These are phyloP conservation scores for Scophthalmus maximus DNA, from an alignment of 2,113 vertebrate genomes.

Conservation along the genomic window DNA sequence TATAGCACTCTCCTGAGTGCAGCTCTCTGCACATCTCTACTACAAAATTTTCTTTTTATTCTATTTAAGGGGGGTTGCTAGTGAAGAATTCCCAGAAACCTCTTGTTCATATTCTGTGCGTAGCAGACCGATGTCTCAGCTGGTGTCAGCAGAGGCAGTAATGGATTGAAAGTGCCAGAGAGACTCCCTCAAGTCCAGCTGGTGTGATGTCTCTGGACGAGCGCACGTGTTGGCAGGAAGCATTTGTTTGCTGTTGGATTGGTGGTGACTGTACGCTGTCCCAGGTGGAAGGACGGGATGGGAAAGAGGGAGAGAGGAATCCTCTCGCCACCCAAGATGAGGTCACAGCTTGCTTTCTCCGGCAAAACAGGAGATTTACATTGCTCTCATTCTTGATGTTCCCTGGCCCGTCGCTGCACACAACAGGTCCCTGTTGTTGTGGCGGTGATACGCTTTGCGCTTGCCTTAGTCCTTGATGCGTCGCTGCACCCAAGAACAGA, in stretches of 20 bases:
- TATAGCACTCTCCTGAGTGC: neutral
- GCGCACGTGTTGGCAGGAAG: slow-evolving; percentile 38
- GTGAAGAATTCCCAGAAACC: neutral
- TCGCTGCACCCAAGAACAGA: slow-evolving; percentile 25
- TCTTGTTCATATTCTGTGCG: slow-evolving; percentile 15
- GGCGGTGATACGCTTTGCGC: slow-evolving; percentile 16
- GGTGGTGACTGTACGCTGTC: slow-evolving; percentile 31
- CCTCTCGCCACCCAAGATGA: slow-evolving; percentile 22
- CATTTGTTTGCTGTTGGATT: slow-evolving; percentile 39
- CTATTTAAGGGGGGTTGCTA: neutral
- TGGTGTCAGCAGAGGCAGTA: slow-evolving; percentile 45
- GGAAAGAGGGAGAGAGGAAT: slow-evolving; percentile 2
- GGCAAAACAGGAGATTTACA: slow-evolving; percentile 33
- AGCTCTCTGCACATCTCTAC: neutral
- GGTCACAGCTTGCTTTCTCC: neutral
- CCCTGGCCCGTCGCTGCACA: neutral
- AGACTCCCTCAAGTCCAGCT: slow-evolving; percentile 47
- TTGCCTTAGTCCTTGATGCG: slow-evolving; percentile 20
- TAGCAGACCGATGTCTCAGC: slow-evolving; percentile 33
- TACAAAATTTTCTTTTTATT: neutral
- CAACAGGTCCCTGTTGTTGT: slow-evolving; percentile 15
- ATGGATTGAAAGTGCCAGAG: slow-evolving; percentile 37
- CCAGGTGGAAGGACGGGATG: slow-evolving; percentile 6
- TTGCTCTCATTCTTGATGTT: slow-evolving; percentile 31
- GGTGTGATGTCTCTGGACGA: slow-evolving; percentile 43